A percentile compares a stretch with the other conserved stretches of the same genome.
Evolutionary conservation across 1,140 invertebrate species (phyloP).

Genomic region (Drosophila lini): DNA sequence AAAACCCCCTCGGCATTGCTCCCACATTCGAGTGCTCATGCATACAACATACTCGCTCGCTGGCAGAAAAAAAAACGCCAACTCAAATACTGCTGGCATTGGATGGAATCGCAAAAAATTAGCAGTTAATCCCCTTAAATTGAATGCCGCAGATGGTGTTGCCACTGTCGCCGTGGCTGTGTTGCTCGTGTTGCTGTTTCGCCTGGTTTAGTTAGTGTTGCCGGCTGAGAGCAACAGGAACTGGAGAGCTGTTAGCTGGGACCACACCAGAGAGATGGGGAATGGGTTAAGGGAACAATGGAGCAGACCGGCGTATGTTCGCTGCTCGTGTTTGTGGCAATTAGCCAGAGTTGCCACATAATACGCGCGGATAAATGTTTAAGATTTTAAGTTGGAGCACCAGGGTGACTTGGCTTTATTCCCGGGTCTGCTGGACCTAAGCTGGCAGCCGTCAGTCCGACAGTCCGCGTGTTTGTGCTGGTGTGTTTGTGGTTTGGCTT

Average conservation of each 20-base stretch:
- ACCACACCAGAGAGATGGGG: neutral
- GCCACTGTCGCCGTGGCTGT: constrained; percentile 28
- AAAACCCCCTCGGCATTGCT: constrained; percentile 41
- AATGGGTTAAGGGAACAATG: constrained; percentile 5
- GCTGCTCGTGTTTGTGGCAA: constrained; percentile 57
- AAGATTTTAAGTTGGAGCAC: constrained; percentile 77
- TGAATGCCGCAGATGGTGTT: constrained; percentile 82
- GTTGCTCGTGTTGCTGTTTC: constrained; percentile 12
- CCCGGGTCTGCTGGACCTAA: constrained; percentile 48
- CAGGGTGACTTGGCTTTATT: constrained; percentile 51
- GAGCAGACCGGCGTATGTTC: constrained; percentile 1
- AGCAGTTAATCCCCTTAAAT: constrained; percentile 84
- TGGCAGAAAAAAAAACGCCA: constrained; percentile 38
- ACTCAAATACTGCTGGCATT: constrained; percentile 66
- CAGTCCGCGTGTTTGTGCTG: constrained; percentile 17
- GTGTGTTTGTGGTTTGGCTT: constrained; percentile 66
- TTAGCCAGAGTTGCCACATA: constrained; percentile 84
- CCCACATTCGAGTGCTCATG: constrained; percentile 37
- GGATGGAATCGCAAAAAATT: constrained; percentile 82
- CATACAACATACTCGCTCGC: constrained; percentile 17
- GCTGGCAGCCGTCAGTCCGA: constrained; percentile 48
- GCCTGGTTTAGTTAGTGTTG: constrained; percentile 17
- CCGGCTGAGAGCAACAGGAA: constrained; percentile 37
- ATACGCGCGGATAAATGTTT: constrained; percentile 83
- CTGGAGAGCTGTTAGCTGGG: constrained; percentile 12